Conservation (phyloP, 2,113 vertebrate species). For the Spea bombifrons region DNA sequence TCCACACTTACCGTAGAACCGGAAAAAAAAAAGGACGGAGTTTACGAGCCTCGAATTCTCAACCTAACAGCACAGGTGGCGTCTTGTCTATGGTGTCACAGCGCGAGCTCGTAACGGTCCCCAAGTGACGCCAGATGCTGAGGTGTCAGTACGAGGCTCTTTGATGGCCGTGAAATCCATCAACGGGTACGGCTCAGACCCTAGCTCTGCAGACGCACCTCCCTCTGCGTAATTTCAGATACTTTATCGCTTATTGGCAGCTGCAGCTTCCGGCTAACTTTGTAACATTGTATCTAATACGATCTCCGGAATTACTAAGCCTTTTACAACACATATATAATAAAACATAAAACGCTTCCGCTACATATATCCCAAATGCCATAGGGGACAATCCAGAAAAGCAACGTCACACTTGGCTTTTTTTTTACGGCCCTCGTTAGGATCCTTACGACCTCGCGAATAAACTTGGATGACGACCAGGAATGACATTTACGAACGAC, state of each 20-base stretch:
- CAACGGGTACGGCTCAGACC: background rate
- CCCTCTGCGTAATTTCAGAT: background rate
- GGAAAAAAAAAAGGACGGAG: too few species aligned
- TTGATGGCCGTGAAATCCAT: constrained; percentile 5
- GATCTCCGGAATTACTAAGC: background rate
- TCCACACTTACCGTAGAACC: too few species aligned
- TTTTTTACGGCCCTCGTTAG: background rate
- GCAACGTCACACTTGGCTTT: background rate
- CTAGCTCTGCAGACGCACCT: background rate
- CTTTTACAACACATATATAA: background rate
- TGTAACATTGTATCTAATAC: background rate
- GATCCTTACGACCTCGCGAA: background rate
- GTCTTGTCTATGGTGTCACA: background rate
- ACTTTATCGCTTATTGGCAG: background rate
- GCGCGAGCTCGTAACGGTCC: background rate
- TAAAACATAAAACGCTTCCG: background rate
- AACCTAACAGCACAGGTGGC: background rate
- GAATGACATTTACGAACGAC: background rate
- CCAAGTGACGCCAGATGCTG: background rate
- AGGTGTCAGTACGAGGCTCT: background rate
- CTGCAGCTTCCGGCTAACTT: background rate
- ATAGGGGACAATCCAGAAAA: background rate
- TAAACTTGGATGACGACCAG: background rate
- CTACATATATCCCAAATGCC: background rate
- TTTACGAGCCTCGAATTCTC: background rate